phyloP scores from a whole-genome alignment of 2,888 invertebrate genomes.

The Ochlodes sylvanus region DNA sequence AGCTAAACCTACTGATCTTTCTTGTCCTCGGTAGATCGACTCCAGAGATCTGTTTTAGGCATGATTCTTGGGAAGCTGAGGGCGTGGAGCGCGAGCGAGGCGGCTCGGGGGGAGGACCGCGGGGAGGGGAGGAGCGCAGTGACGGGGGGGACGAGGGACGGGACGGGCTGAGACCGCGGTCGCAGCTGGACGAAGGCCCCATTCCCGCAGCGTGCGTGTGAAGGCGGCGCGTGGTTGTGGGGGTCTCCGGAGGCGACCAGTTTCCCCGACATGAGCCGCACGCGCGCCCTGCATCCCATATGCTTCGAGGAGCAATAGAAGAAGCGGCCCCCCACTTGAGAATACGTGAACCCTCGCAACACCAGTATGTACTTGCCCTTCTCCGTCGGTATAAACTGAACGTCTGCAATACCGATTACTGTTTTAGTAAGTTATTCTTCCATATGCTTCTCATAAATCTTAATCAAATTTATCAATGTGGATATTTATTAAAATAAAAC shows the following conservation, averaged over 20 bases:
- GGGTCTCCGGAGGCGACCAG: conserved; percentile 72
- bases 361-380: conserved; percentile 80
- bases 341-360: conserved; percentile 77
- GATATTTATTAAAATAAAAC: too few species aligned
- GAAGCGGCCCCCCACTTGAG: conserved; percentile 79
- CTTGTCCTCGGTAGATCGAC: conserved; percentile 63
- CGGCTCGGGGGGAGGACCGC: conserved; percentile 61
- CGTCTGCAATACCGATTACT: conserved; percentile 64
- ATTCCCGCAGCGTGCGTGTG: conserved; percentile 79
- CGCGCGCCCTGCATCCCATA: conserved; percentile 77
- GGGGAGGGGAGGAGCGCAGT: conserved; percentile 61
- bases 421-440: conserved; percentile 1
- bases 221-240: conserved; percentile 78
- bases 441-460: neutral
- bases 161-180: conserved; percentile 56
- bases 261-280: conserved; percentile 69
- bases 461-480: neutral
- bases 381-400: conserved; percentile 82
- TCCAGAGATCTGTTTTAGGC: conserved; percentile 77
- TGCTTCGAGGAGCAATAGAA: conserved; percentile 82
- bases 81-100: conserved; percentile 69
- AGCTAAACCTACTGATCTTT: conserved; percentile 55
- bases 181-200: conserved; percentile 79
- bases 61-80: conserved; percentile 72
- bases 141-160: conserved; percentile 47